Conservation (phyloP, 2,797 vertebrate species). For the Chrosomus eos region DNA sequence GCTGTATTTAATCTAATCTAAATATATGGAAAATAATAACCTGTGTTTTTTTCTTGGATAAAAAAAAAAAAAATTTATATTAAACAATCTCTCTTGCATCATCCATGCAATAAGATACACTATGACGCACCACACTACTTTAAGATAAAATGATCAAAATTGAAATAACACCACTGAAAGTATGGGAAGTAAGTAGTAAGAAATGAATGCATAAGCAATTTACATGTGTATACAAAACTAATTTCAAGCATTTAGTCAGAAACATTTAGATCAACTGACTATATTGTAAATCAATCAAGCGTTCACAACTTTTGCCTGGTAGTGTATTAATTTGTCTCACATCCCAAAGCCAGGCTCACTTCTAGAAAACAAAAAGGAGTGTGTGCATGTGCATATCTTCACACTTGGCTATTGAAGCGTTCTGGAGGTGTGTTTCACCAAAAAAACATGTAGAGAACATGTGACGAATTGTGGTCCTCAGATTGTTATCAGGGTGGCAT, state of each 20-base stretch:
- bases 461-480: slow-evolving; percentile 64
- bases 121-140: not conserved
- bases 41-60: not conserved
- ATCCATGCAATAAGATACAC: not conserved
- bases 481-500: slow-evolving; percentile 70
- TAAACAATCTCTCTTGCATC: not conserved
- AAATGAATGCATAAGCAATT: not conserved
- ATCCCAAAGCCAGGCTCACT: not conserved
- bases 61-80: no score
- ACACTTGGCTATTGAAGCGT: not conserved
- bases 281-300: not conserved
- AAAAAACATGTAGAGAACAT: slow-evolving; percentile 55
- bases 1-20: not conserved
- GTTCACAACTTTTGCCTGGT: not conserved
- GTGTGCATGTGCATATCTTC: not conserved
- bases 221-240: not conserved
- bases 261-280: not conserved
- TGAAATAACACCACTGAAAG: not conserved
- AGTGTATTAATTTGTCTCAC: not conserved
- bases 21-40: not conserved
- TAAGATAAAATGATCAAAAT: not conserved
- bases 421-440: not conserved
- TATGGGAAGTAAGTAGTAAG: not conserved
- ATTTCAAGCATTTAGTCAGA: not conserved
- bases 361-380: not conserved